phyloP scores from a whole-genome alignment of 2,797 vertebrate species.

The Spheniscus humboldti region DNA sequence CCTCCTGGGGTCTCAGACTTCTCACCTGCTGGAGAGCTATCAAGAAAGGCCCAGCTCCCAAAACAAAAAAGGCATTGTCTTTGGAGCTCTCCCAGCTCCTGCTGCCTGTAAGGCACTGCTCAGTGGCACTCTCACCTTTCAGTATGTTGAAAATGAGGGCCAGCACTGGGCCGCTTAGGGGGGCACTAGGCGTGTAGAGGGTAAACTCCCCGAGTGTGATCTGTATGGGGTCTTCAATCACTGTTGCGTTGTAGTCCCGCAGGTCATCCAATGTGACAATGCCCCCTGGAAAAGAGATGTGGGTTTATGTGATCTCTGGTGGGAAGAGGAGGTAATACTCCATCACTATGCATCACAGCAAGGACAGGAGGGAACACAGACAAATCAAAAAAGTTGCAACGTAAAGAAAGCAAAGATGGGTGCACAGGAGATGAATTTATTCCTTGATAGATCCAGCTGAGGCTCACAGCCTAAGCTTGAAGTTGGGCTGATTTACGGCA shows the following conservation, averaged over 20 bases:
- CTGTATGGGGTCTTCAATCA: slow-evolving; percentile 80
- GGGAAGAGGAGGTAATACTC: neutral
- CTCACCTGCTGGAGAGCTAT: neutral
- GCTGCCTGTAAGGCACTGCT: neutral
- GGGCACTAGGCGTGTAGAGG: slow-evolving; percentile 83
- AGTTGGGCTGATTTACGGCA: neutral
- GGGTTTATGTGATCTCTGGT: neutral
- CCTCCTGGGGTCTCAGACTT: neutral
- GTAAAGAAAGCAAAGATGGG: neutral
- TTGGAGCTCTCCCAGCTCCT: neutral
- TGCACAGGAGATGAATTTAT: neutral
- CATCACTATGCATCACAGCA: neutral
- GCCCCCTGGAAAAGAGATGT: slow-evolving; percentile 78
- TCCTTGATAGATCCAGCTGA: neutral
- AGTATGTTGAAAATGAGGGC: slow-evolving; percentile 91
- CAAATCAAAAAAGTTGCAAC: neutral
- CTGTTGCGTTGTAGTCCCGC: slow-evolving; percentile 74
- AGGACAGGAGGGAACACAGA: neutral
- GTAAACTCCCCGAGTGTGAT: slow-evolving; percentile 79
- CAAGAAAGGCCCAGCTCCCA: neutral
- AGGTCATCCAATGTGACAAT: slow-evolving; percentile 90
- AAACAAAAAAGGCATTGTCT: neutral
- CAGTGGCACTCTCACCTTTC: slow-evolving; percentile 75
- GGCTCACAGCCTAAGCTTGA: neutral
- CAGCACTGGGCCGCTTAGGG: slow-evolving; percentile 89